A percentile compares a stretch with the other conserved stretches of the same genome.
These are phyloP conservation scores for Heterodera schachtii DNA, from an alignment of 1,140 invertebrate genomes.

Conservation along the genomic window DNA sequence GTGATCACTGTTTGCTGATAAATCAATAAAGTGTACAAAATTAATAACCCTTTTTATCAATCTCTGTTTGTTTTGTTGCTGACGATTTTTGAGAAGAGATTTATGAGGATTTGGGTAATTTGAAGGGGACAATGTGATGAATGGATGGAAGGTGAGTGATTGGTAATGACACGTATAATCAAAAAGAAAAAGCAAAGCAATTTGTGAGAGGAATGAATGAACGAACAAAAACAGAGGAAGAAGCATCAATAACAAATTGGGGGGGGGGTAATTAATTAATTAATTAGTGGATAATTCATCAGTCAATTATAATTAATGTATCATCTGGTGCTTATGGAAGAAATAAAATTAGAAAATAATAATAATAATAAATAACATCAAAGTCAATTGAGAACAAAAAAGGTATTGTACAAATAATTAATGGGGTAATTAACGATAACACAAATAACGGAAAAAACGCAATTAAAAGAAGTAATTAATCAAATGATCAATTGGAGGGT, in stretches of 20 bases:
- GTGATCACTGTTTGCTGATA: too few species aligned
- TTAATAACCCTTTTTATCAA: neutral
- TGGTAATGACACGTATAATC: neutral
- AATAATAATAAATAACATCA: neutral
- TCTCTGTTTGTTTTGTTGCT: neutral
- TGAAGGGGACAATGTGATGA: neutral
- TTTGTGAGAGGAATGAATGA: neutral
- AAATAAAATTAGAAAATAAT: neutral
- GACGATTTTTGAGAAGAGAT: neutral
- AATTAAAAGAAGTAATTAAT: too few species aligned
- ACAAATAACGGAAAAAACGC: too few species aligned
- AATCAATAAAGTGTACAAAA: too few species aligned
- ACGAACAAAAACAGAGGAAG: neutral
- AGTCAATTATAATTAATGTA: neutral
- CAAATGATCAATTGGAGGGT: neutral
- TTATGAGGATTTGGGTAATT: neutral
- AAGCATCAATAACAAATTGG: neutral
- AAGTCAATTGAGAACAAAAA: too few species aligned
- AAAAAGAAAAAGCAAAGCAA: neutral
- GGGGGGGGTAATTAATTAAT: too few species aligned
- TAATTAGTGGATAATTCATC: too few species aligned
- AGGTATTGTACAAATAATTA: too few species aligned
- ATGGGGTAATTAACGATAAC: too few species aligned
- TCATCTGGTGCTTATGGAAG: too few species aligned
- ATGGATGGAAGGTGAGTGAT: neutral